Evolutionary conservation across 2,113 vertebrate species (phyloP).

Genomic region (Centropus unirufus): DNA sequence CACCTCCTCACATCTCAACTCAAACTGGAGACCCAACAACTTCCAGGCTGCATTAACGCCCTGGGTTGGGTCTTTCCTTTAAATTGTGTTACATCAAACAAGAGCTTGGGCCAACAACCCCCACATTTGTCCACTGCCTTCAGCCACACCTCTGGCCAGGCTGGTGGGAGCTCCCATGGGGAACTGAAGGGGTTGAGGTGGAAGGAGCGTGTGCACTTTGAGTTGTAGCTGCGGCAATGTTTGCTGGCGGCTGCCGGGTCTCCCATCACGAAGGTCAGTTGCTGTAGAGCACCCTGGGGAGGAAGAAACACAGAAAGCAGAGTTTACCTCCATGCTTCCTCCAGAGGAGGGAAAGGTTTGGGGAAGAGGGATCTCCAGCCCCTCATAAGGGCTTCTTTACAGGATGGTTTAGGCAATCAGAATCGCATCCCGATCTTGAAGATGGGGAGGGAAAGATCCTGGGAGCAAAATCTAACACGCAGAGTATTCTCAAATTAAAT

Average conservation of each 20-base stretch:
- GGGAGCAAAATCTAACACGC: neutral
- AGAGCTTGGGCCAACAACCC: neutral
- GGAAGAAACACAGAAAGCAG: neutral
- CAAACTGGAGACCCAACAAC: neutral
- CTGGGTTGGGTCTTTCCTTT: neutral
- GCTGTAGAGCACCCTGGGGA: conserved; percentile 81
- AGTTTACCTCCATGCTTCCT: neutral
- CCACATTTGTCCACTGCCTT: neutral
- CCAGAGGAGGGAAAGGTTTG: neutral
- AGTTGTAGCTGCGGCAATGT: conserved; percentile 74
- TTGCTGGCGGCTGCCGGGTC: conserved; percentile 75
- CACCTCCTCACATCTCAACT: neutral
- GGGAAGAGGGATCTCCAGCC: neutral
- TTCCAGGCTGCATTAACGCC: neutral
- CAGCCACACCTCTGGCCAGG: conserved; percentile 40
- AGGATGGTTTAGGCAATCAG: neutral
- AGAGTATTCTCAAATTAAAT: neutral
- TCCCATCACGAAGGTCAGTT: conserved; percentile 84
- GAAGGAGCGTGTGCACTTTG: conserved; percentile 39
- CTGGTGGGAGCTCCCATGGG: neutral
- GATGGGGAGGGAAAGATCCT: neutral
- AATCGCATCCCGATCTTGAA: neutral
- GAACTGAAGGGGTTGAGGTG: neutral
- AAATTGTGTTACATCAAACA: fast-evolving
- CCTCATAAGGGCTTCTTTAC: neutral